Evolutionary conservation across 2,797 vertebrate species (phyloP).

Genomic region (Coregonus suidteri): DNA sequence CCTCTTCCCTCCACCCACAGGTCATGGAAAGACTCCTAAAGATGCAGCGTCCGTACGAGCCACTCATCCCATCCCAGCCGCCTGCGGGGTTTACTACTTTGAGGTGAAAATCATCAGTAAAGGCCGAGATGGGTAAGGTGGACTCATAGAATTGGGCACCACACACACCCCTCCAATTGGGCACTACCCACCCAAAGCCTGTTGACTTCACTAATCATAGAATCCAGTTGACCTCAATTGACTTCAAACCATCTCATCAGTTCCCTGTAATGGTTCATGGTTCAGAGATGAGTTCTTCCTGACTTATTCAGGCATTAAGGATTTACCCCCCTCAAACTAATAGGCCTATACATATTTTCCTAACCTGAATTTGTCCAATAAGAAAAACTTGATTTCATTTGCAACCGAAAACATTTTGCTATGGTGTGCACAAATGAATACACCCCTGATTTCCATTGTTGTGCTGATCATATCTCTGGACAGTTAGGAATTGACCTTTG

Average conservation of each 20-base stretch:
- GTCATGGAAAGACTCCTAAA: constrained; percentile 98
- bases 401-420: background rate
- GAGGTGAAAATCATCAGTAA: constrained; percentile 99
- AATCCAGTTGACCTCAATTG: background rate
- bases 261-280: too few relatives aligned
- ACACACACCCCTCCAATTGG: background rate
- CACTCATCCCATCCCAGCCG: constrained; percentile 96
- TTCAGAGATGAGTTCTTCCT: too few relatives aligned
- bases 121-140: constrained; percentile 93
- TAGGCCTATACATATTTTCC: too few relatives aligned
- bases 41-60: constrained; percentile 97
- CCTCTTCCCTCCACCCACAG: constrained; percentile 63
- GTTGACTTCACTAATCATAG: background rate
- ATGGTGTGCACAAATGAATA: background rate
- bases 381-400: background rate
- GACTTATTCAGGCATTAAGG: too few relatives aligned
- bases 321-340: too few relatives aligned
- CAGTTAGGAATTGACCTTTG: background rate
- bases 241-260: background rate
- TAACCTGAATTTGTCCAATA: background rate
- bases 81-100: constrained; percentile 98
- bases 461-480: background rate
- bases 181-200: background rate
- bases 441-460: background rate
- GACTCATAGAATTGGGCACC: background rate